phyloP scores from a whole-genome alignment of 2,797 vertebrate species.

The Gymnothorax javanicus region DNA sequence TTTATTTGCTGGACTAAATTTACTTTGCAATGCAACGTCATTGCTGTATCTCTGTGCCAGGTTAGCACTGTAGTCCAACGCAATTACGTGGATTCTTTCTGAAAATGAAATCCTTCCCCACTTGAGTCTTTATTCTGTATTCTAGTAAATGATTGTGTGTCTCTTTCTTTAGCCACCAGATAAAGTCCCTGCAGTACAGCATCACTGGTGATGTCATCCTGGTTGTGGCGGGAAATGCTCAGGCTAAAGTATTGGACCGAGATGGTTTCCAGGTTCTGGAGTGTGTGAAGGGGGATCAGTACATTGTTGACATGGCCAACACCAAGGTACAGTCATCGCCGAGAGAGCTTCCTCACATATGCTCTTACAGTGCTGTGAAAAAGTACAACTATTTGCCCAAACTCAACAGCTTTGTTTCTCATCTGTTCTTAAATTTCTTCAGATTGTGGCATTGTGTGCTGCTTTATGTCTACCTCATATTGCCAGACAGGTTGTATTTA shows the following conservation, averaged over 20 bases:
- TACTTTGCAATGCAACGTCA: neutral
- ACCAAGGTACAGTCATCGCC: conserved; percentile 81
- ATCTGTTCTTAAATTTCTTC: neutral
- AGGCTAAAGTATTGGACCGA: conserved; percentile 95
- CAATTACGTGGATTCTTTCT: neutral
- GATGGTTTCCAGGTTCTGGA: conserved; percentile 98
- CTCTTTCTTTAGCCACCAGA: conserved; percentile 82
- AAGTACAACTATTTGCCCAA: too few species aligned
- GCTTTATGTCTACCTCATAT: too few species aligned
- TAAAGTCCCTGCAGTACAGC: conserved; percentile 92
- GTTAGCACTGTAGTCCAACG: too few species aligned
- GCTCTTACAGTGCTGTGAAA: too few species aligned
- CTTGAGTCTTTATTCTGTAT: neutral
- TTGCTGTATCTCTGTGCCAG: too few species aligned
- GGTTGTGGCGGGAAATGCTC: conserved; percentile 91
- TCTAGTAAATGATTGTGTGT: conserved; percentile 35
- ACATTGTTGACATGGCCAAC: conserved; percentile 98
- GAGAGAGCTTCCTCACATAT: neutral
- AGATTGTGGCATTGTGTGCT: too few species aligned
- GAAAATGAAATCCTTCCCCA: too few species aligned
- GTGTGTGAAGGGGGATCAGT: conserved; percentile 95
- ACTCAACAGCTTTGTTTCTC: too few species aligned
- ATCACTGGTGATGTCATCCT: conserved; percentile 93
- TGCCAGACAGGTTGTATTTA: too few species aligned
- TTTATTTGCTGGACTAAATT: neutral